Percentiles rank a stretch among this genome's conserved stretches.
These are phyloP conservation scores for Leptinotarsa juncta DNA, from an alignment of 2,888 invertebrate species.

Conservation along the genomic window DNA sequence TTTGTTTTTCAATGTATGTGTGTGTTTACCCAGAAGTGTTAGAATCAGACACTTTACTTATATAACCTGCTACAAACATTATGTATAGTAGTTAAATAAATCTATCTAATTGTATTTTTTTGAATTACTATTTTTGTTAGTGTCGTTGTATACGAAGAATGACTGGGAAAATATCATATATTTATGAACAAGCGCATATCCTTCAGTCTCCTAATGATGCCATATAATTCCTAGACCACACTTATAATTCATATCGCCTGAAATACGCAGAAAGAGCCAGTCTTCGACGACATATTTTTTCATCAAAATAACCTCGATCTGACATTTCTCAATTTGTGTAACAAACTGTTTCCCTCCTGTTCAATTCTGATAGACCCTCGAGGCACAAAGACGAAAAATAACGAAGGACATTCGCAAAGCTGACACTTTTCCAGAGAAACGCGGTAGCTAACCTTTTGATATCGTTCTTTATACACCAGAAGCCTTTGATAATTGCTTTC, in stretches of 20 bases:
- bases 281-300: not conserved
- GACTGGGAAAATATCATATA: no score
- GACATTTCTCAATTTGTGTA: slow-evolving; percentile 22
- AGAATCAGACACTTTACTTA: no score
- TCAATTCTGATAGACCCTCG: slow-evolving; percentile 18
- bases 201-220: no score
- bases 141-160: no score
- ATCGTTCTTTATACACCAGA: slow-evolving; percentile 19
- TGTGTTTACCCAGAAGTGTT: no score
- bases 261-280: not conserved
- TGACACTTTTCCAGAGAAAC: slow-evolving; percentile 23
- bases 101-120: no score
- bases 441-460: slow-evolving; percentile 25
- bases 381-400: slow-evolving; percentile 25
- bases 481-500: slow-evolving; percentile 24
- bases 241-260: not conserved
- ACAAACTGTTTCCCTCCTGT: slow-evolving; percentile 20
- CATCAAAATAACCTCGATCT: not conserved
- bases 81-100: no score
- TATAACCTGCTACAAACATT: no score
- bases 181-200: no score
- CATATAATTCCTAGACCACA: not conserved
- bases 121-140: no score
- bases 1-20: no score
- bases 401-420: slow-evolving; percentile 28